Evolutionary conservation across 1,140 invertebrate species (phyloP), one percentile per base, ranked within the genome.

Genomic region (Tetranychus cinnabarinus): DNA sequence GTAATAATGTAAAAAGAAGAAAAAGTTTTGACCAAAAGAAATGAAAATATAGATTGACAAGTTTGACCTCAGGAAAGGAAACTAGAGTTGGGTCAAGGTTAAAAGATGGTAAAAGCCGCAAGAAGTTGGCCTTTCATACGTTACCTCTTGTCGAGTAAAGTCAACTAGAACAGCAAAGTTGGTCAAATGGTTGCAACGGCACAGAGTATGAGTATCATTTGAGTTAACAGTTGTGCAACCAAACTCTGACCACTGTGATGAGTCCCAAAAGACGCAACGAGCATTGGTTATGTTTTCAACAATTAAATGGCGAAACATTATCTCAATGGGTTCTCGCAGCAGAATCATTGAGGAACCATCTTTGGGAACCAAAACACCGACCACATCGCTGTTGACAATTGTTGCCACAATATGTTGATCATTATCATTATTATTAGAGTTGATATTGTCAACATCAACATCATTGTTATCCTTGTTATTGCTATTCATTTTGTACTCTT

Each of bases 201-300:
- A 77, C 5, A 70, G 67, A 3, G 74, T 46, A 12, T 62, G 39
- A 1, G 86, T 85, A 2, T 74, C 68, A 73, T 96, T 96, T 34
- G 82, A 85, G 60, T 77, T 76, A 59, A 84, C 79, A 42, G 91
- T 78, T 55, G 78, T 75, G 69, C 92, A 97, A 10, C 92, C 91
- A 52, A 31, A 33, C 36, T 15, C 15, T 15, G 55, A 56, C 55
- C 55, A 56, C 3, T 36, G 34, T 7, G 15, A 15, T 39, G 33
- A 6, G 73, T 93, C 86, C 89, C 89, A 93, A 74, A 87, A 95
- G 1, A 91, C 88, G 71, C 90, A 95, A 8, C 81, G 80, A 6
- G 88, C 86, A 75, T 90, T 89, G 39, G 84, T 86, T 10, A 90
- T 84, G 71, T 91, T 91, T 67, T 88, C 84, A 1, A 80, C 81